Evolutionary conservation across 2,113 vertebrate genomes (phyloP), one percentile per base, ranked within the genome.

Genomic region (Pluvialis apricaria): DNA sequence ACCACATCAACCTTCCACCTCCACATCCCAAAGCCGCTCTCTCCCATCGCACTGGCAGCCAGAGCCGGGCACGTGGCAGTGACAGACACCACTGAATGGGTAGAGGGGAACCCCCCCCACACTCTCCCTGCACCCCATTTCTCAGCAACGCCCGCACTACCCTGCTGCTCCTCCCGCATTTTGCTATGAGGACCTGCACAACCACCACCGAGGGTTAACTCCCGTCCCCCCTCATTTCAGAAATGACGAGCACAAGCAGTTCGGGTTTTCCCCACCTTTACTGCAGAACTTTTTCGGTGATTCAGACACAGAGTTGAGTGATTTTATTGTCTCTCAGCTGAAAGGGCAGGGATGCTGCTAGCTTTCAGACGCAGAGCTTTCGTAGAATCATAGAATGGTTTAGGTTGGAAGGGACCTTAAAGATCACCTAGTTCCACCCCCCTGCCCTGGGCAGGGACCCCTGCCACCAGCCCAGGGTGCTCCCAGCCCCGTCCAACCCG

Each of bases 51-150:
- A 18, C 0, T 7, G 21, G 49, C n/a, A 7, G 49, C 40, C 7
- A 13, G 26, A 21, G 26, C 40, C 10, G 9, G 13, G n/a, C 14
- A 1, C 4, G 2, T 1, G 7, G n/a, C 3, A 1, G 34, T 3
- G 36, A 34, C 34, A 20, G 57, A 18, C 9, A 5, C 6, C 47
- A 26, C 6, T 0, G 11, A 6, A 13, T 1, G 17, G 6, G 1
- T 1, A 2, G 24, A 32, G 14, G 40, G 64, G 9, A 44, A 65
- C 13, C 13, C 18, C 62, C 57, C 25, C 19, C 47, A 19, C 8
- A 12, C 49, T 51, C 49, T 51, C 49, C 31, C 6, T 10, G 44
- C 7, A 7, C 38, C 73, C 5, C 9, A 34, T 24, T 69, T n/a
- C 79, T 2, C 20, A 87, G 58, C 78, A 52, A 12, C 4, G 24